Percentiles rank a stretch among this genome's conserved stretches.
Conservation (phyloP, 2,797 vertebrate species). For the Premnoplex brunnescens region DNA sequence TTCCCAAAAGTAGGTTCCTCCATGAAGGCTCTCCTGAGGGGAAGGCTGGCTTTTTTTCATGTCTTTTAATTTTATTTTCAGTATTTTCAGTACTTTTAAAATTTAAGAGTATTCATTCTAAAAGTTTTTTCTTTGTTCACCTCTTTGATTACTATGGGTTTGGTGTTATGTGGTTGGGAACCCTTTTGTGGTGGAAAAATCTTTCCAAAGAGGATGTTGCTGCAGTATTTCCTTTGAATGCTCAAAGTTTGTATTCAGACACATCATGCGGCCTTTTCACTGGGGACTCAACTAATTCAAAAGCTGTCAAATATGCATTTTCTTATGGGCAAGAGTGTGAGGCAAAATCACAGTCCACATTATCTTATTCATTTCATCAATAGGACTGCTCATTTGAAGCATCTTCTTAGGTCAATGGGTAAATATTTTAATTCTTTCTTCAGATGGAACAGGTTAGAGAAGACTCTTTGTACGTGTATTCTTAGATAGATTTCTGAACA, state of each 20-base stretch:
- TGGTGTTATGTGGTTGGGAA: background rate
- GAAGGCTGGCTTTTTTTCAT: background rate
- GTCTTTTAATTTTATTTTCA: background rate
- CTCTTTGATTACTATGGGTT: background rate
- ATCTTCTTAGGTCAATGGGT: background rate
- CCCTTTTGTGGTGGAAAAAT: background rate
- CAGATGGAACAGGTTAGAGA: background rate
- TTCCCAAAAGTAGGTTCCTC: background rate
- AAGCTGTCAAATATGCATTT: background rate
- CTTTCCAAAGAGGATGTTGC: background rate
- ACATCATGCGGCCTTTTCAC: background rate
- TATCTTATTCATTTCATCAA: background rate
- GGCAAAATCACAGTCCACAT: background rate
- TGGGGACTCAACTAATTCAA: background rate
- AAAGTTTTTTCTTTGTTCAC: background rate
- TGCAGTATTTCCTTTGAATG: background rate
- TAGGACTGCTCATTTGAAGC: background rate
- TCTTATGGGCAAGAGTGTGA: background rate
- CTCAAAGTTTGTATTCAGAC: background rate
- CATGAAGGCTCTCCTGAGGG: background rate
- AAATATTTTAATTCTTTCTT: conserved; percentile 24
- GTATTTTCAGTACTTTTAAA: background rate
- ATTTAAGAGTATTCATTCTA: background rate
- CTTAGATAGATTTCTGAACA: conserved; percentile 1
- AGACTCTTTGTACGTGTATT: background rate